Evolutionary conservation across 2,888 invertebrate species (phyloP), one percentile per base, ranked within the genome.

Genomic region (Anodontia alba): DNA sequence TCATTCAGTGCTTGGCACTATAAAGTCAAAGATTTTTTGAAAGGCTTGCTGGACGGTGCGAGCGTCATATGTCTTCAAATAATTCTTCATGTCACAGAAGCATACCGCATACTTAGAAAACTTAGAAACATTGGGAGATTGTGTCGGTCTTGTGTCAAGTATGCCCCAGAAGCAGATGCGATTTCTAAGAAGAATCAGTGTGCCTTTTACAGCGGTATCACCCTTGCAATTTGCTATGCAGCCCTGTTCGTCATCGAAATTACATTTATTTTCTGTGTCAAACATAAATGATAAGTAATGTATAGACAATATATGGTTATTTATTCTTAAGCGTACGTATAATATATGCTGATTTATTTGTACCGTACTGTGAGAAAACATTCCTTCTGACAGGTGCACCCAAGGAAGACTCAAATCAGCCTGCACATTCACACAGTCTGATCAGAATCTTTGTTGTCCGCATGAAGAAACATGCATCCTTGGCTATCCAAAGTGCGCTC

Each of bases 51-150:
- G 5, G 68, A 51, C 3, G 78, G 78, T 26, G 43, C 43, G 10
- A 78, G 78, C 36, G 73, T 78, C 23, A 68, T 78, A 8, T 33
- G 49, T 38, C n/a, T 78, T 17, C 73, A 72, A 38, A 33, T 78
- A 68, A 1, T 75, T 8, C 23, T 75, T 38, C 74, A 75, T 38
- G 3, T 75, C 1, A 36, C 74, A 10, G 67, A 68, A n/a, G 26
- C 62, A 12, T 75, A 49, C 38, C 23, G 26, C 12, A 49, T 67
- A 51, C 10, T 75, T 7, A 26, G 29, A 26, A 23, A 29, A 26
- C 26, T 29, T 26, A 26, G 57, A 12, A 31, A 68, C 1, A 33
- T 42, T 29, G 20, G 68, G 67, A 36, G 36, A 51, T 42, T 68
- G 7, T 20, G 31, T 5, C 7, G 23, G 17, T 5, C 62, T 1